Conservation (phyloP, 2,113 vertebrate species). For the Hippolais icterina region DNA sequence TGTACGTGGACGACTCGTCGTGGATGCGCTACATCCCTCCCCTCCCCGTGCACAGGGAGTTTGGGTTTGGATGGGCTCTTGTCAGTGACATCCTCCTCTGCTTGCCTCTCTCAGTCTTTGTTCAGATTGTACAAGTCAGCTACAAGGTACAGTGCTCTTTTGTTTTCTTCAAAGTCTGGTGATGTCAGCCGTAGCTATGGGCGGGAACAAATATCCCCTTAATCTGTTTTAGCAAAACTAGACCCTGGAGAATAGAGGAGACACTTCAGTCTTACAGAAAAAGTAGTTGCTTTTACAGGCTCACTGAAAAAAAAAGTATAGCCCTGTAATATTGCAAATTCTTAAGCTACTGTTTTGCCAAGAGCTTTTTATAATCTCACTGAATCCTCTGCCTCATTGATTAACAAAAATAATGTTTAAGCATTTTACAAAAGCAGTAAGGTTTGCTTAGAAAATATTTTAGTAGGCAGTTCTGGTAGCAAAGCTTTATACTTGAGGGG, state of each 20-base stretch:
- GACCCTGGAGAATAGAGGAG: background rate
- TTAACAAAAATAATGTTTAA: background rate
- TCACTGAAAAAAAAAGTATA: background rate
- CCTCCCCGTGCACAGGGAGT: constrained; percentile 81
- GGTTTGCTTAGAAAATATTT: background rate
- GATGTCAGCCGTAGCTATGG: background rate
- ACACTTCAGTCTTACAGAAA: background rate
- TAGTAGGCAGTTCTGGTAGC: background rate
- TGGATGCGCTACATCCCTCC: constrained; percentile 90
- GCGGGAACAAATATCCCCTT: background rate
- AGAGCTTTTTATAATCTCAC: background rate
- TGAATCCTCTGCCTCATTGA: background rate
- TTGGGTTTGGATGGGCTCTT: constrained; percentile 86
- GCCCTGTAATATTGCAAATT: background rate
- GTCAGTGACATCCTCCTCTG: constrained; percentile 89
- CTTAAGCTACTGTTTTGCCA: background rate
- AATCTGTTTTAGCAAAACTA: background rate
- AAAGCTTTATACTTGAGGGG: background rate
- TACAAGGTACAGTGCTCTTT: constrained; percentile 80
- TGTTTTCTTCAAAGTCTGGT: background rate
- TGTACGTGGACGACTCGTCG: constrained; percentile 80
- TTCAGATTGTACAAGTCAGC: constrained; percentile 92
- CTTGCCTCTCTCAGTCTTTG: constrained; percentile 89
- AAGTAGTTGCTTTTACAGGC: background rate
- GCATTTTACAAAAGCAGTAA: background rate